Base-by-base conservation (phyloP, 1,140 invertebrate species). In the Drosophila seguyi region DNA sequence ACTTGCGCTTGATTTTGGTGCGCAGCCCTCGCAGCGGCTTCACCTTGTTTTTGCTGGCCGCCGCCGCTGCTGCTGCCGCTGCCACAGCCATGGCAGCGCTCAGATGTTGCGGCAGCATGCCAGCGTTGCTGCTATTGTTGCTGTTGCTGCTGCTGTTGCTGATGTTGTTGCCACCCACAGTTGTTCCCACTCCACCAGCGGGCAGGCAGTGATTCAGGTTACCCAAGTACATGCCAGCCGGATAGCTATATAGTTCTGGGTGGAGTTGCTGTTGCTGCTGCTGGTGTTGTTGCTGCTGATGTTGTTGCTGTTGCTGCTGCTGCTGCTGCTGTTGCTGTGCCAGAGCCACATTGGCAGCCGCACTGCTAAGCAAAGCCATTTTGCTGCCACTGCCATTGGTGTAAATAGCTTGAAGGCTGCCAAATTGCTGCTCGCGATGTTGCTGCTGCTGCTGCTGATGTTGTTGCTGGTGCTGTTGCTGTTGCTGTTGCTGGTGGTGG, bases 1-100 rank as follows among this genome's bases (percentile, higher is more conserved):
- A 75, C 47, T 93, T 93, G 7, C 91, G 78, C 65, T 92, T 92
- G n/a, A 92, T 83, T 68, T 92, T 93, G 47, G 88, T 88, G 16
- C 92, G 92, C 25, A 92, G 25, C 16, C 77, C 86, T 7, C 92
- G 74, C 56, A 88, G 34, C 0, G 83, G 75, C 66, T 92, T 92
- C 55, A 62, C 68, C 50, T 78, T 79, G 20, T 62, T 85, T 22
- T 56, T 71, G 45, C 36, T 75, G 50, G 52, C 73, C 18, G 75
- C 80, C n/a, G 61, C 75, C 25, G 76, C 80, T 6, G 48, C 48
- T 14, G 29, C 48, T 50, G 27, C 75, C 16, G 72, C 75, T 18
- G 27, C 48, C n/a, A 18, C 48, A 0, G 27, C 80, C 80, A 82
- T 84, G 4, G 67, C 67, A 44, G 81, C 76, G 25, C 53, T 86